Percentiles rank a stretch among this genome's conserved stretches.
These are phyloP conservation scores for Congeria kusceri DNA, from an alignment of 2,888 invertebrate species.

Conservation along the genomic window DNA sequence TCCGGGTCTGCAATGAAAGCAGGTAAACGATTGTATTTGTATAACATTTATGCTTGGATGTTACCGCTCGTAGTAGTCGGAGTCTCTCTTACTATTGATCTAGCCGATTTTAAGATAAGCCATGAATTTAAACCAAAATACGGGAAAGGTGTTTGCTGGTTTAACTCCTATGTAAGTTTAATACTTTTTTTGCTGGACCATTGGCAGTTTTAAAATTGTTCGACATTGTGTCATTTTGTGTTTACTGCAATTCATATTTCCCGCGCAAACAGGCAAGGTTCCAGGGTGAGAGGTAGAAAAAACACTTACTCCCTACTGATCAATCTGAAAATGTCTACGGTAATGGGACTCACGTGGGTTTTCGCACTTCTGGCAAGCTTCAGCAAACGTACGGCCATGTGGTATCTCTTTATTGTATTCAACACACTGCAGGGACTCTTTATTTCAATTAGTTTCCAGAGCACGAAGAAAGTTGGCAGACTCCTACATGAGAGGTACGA, in stretches of 20 bases:
- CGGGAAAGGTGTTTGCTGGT: slow-evolving; percentile 87
- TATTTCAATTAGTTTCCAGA: slow-evolving; percentile 84
- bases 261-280: slow-evolving; percentile 45
- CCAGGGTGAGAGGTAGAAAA: slow-evolving; percentile 40
- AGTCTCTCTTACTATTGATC: slow-evolving; percentile 85
- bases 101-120: slow-evolving; percentile 78
- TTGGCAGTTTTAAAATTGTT: slow-evolving; percentile 86
- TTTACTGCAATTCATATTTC: slow-evolving; percentile 87
- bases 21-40: slow-evolving; percentile 68
- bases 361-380: slow-evolving; percentile 85
- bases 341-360: slow-evolving; percentile 86
- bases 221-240: slow-evolving; percentile 86
- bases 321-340: slow-evolving; percentile 81
- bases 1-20: slow-evolving; percentile 37
- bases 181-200: slow-evolving; percentile 88
- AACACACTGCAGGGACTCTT: slow-evolving; percentile 88
- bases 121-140: slow-evolving; percentile 84
- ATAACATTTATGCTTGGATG: slow-evolving; percentile 85
- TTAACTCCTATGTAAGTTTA: slow-evolving; percentile 87
- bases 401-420: slow-evolving; percentile 86
- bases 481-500: slow-evolving; percentile 52
- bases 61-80: slow-evolving; percentile 82
- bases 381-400: slow-evolving; percentile 80
- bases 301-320: slow-evolving; percentile 62
- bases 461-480: slow-evolving; percentile 75